Evolutionary conservation across 1,140 invertebrate species (phyloP), one percentile per base, ranked within the genome.

Genomic region (Platyura marginata): DNA sequence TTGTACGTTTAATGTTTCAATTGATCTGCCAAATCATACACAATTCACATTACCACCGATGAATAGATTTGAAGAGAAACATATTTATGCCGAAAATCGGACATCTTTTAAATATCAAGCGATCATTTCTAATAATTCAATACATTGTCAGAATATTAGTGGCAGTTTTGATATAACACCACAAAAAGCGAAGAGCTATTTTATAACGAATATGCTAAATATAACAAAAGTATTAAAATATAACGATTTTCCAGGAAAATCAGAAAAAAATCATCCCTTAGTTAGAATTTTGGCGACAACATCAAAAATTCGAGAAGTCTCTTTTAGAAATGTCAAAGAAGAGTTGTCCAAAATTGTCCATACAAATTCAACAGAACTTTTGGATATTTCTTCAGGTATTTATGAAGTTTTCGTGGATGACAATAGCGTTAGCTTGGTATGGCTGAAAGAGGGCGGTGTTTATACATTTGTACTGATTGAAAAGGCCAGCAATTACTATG

Each of bases 391-490:
- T 10, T 50, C 66, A 0, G 57, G 51, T 0, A 45, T 38, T 0
- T 75, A 74, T 44, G 52, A 63, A 0, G 45, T 68, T n/a, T 49
- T 46, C 21, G 42, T 70, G 1, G 55, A 62, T 16, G 44, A 52
- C 2, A 23, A 35, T 1, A 3, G 33, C 0, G 25, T 66, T 0
- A 40, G 21, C 1, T 11, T 29, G 0, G 45, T 65, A 2, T 29
- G 40, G 0, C 46, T 77, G 2, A 62, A 63, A 48, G 62, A 62
- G 5, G 75, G 75, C 2, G 75, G 72, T 9, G 70, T 75, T n/a
- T 77, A 76, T 43, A 67, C 70, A 0, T 43, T 77, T 2, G 20
- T 75, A 0, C 52, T 29, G 25, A 6, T 8, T 6, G 25, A 29
- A 29, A 6, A 29, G 13, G 6, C 13, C 13, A 29, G 13, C 13